These are phyloP conservation scores for Catalaphyllia jardinei DNA, from an alignment of 64 coral and sea anemone species.

Conservation along the genomic window DNA sequence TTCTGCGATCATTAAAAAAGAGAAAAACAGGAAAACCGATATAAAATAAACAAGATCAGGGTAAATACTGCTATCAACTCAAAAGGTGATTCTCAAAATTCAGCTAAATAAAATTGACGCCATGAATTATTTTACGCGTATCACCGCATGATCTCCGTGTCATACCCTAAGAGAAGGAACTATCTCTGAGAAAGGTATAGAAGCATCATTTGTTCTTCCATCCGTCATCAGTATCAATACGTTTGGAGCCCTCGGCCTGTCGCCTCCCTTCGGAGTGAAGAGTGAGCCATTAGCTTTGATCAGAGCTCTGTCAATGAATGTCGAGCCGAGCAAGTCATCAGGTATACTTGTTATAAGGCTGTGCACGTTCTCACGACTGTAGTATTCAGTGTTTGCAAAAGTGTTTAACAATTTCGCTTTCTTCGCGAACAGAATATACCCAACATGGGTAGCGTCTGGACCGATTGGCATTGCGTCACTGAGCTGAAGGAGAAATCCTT, in stretches of 20 bases:
- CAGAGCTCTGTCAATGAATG: neutral
- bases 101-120: neutral
- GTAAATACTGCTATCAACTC: neutral
- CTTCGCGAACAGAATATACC: neutral
- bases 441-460: neutral
- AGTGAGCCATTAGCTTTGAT: neutral
- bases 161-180: neutral
- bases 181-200: neutral
- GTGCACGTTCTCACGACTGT: neutral
- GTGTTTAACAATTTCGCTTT: neutral
- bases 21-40: too few species aligned
- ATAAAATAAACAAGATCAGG: too few species aligned
- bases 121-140: neutral
- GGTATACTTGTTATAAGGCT: neutral
- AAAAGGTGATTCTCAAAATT: neutral
- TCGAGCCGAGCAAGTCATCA: neutral
- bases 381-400: neutral
- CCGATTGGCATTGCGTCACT: neutral
- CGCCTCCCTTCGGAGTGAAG: neutral
- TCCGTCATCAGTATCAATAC: neutral
- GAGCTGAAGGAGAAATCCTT: neutral
- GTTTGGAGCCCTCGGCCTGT: neutral
- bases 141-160: neutral
- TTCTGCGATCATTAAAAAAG: too few species aligned
- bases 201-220: neutral